Conservation (phyloP, 1,140 invertebrate genomes). For the Euwallacea fornicatus region DNA sequence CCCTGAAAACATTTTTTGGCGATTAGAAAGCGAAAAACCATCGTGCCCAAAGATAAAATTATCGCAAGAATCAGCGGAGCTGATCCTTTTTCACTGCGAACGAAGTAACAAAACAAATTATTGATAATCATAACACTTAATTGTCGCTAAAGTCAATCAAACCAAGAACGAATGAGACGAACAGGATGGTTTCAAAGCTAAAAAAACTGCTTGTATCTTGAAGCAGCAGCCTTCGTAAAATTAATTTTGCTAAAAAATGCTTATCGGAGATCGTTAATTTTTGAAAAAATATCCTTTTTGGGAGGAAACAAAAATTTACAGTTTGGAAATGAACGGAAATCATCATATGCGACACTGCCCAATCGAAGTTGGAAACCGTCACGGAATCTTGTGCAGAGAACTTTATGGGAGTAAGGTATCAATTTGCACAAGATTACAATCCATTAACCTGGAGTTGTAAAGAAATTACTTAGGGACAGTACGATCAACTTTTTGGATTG, state of each 20-base stretch:
- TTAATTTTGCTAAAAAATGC: not conserved
- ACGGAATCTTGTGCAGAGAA: not conserved
- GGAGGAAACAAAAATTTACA: not conserved
- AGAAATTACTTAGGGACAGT: no score
- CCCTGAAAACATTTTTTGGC: no score
- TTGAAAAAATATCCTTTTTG: not conserved
- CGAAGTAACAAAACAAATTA: not conserved
- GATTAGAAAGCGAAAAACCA: not conserved
- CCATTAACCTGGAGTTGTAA: no score
- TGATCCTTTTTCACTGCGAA: not conserved
- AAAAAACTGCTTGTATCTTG: not conserved
- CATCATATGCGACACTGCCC: not conserved
- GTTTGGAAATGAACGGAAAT: not conserved
- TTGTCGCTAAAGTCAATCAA: constrained; percentile 4
- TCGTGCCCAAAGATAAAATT: not conserved
- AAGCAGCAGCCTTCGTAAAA: not conserved
- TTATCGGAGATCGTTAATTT: not conserved
- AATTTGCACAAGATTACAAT: not conserved
- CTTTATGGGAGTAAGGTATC: not conserved
- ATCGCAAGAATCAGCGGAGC: not conserved
- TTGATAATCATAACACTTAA: not conserved
- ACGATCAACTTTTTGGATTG: no score
- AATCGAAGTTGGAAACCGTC: not conserved
- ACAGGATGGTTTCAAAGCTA: not conserved
- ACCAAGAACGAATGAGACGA: not conserved